Evolutionary conservation across 2,797 vertebrate species (phyloP).

Genomic region (Cynopterus sphinx): DNA sequence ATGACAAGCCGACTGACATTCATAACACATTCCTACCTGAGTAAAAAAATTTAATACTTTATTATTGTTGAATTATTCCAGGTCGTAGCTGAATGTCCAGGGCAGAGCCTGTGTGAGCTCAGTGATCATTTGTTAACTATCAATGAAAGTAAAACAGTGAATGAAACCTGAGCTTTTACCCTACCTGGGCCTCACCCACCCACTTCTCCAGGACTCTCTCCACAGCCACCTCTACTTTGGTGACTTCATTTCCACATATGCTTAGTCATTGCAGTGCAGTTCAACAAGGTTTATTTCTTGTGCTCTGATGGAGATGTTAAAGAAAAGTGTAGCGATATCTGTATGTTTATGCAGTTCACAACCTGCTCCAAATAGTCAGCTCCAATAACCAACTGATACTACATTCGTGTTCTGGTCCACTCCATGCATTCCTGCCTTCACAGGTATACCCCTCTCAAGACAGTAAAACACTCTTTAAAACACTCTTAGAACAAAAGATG

Average conservation of each 20-base stretch:
- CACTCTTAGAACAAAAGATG: background rate
- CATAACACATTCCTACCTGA: background rate
- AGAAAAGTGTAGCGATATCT: background rate
- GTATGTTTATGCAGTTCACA: background rate
- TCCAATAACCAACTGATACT: background rate
- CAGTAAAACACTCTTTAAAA: background rate
- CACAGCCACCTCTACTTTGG: background rate
- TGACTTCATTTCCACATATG: background rate
- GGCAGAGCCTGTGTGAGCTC: background rate
- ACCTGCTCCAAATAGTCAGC: background rate
- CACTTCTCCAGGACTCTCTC: background rate
- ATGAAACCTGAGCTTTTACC: background rate
- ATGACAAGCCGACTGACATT: background rate
- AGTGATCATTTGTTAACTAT: background rate
- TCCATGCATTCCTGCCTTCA: background rate
- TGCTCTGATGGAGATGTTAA: background rate
- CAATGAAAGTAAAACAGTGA: background rate
- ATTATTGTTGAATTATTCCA: background rate
- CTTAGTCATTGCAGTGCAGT: background rate
- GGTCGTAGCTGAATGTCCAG: background rate
- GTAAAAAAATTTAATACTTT: background rate
- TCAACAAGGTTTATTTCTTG: background rate
- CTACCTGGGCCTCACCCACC: background rate
- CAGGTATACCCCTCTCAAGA: background rate
- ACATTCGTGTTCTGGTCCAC: background rate